These are phyloP conservation scores for Rhagium mordax DNA, from an alignment of 2,888 invertebrate genomes.

Conservation along the genomic window DNA sequence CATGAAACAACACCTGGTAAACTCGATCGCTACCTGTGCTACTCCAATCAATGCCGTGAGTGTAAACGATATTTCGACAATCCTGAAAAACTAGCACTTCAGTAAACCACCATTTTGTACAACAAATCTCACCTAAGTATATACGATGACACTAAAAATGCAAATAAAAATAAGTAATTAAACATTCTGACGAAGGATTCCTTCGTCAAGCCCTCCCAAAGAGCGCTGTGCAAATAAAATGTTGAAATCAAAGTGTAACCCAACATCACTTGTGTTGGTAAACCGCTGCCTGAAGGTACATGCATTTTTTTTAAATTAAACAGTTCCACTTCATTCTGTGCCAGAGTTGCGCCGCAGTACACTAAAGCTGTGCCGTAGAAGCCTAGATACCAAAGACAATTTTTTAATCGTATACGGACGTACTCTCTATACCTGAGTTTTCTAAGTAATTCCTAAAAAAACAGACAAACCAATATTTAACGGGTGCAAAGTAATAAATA, in stretches of 20 bases:
- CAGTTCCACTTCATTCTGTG: slow-evolving; percentile 58
- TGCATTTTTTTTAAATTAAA: slow-evolving; percentile 55
- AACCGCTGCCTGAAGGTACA: slow-evolving; percentile 37
- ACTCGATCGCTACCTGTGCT: slow-evolving; percentile 46
- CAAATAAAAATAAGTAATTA: slow-evolving; percentile 56
- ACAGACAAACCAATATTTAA: slow-evolving; percentile 3
- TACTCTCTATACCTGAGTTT: slow-evolving; percentile 62
- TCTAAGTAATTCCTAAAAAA: slow-evolving; percentile 60
- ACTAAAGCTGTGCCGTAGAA: slow-evolving; percentile 61
- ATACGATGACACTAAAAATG: slow-evolving; percentile 54
- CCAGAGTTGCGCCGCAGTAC: slow-evolving; percentile 61
- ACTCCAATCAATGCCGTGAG: slow-evolving; percentile 50
- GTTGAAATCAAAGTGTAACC: slow-evolving; percentile 62
- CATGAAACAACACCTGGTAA: slow-evolving; percentile 48
- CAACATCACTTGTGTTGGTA: slow-evolving; percentile 58
- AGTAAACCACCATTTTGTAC: neutral
- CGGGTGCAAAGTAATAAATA: neutral
- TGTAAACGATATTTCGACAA: slow-evolving; percentile 51
- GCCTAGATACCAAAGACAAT: slow-evolving; percentile 63
- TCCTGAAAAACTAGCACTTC: slow-evolving; percentile 42
- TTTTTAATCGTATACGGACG: slow-evolving; percentile 57
- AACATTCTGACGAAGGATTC: slow-evolving; percentile 50
- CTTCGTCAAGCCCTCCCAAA: slow-evolving; percentile 60
- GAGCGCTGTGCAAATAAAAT: slow-evolving; percentile 61
- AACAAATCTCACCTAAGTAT: slow-evolving; percentile 50